A percentile compares a stretch with the other conserved stretches of the same genome.
phyloP scores from a whole-genome alignment of 2,797 vertebrate species.

The Halcyon chelicuti region DNA sequence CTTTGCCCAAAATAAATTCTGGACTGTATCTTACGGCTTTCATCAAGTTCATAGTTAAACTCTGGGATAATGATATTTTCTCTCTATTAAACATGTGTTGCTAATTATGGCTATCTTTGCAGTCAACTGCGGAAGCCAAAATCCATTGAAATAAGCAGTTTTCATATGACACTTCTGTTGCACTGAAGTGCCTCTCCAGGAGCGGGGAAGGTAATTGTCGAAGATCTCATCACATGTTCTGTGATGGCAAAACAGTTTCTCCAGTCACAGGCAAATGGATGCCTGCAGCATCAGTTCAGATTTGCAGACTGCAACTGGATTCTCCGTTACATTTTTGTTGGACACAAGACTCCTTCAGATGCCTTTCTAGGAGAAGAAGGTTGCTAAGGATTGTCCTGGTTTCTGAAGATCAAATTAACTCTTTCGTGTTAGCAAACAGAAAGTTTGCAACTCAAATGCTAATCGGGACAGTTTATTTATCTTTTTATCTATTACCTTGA shows the following conservation, averaged over 20 bases:
- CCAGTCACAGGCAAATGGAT: background rate
- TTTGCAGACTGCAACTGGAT: background rate
- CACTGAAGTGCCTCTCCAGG: background rate
- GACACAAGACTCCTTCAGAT: background rate
- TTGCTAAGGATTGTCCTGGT: background rate
- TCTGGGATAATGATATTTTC: slow-evolving; percentile 3
- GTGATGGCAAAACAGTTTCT: background rate
- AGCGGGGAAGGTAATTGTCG: background rate
- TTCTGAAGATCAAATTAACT: background rate
- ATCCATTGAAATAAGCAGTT: slow-evolving; percentile 6
- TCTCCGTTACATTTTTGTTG: background rate
- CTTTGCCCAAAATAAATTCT: background rate
- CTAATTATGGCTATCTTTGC: slow-evolving; percentile 16
- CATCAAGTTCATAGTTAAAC: background rate
- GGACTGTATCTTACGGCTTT: background rate
- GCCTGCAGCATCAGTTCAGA: background rate
- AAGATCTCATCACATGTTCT: background rate
- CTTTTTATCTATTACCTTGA: background rate
- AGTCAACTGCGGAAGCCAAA: slow-evolving; percentile 6
- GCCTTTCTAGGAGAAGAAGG: background rate
- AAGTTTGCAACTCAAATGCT: background rate
- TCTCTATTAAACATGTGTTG: slow-evolving; percentile 40
- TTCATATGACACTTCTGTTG: background rate
- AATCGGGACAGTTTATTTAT: background rate
- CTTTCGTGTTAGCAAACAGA: background rate